phyloP scores from a whole-genome alignment of 2,113 vertebrate species.

The Poeciliopsis turrubarensis region DNA sequence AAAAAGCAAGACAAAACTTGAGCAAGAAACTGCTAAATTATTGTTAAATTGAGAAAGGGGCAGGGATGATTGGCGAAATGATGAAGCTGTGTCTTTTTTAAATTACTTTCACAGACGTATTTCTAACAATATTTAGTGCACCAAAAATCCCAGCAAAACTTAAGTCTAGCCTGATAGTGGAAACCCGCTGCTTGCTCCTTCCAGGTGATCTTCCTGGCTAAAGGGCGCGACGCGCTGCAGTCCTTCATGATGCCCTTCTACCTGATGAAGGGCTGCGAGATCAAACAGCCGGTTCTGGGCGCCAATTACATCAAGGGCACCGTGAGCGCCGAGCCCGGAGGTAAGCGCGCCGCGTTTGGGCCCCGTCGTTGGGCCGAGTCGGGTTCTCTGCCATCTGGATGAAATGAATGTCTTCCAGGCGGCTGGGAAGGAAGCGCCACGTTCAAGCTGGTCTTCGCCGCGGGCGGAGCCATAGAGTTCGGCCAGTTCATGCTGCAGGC shows the following conservation, averaged over 20 bases:
- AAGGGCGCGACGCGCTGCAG: constrained; percentile 89
- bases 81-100: too few relatives aligned
- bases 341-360: constrained; percentile 64
- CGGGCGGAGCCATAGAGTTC: constrained; percentile 96
- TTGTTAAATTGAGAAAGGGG: too few relatives aligned
- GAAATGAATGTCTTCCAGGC: constrained; percentile 72
- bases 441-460: constrained; percentile 88
- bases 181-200: neutral
- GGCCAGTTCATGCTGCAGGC: constrained; percentile 95
- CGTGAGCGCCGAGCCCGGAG: constrained; percentile 89
- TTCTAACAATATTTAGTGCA: too few relatives aligned
- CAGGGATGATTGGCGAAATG: too few relatives aligned
- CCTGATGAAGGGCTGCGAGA: constrained; percentile 93
- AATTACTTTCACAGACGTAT: too few relatives aligned
- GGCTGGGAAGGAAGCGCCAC: constrained; percentile 92
- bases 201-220: constrained; percentile 94
- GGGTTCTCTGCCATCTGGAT: neutral
- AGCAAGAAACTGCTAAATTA: too few relatives aligned
- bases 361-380: neutral
- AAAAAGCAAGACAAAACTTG: too few relatives aligned
- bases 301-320: constrained; percentile 95
- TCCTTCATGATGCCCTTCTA: constrained; percentile 99
- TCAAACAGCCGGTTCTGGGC: constrained; percentile 96
- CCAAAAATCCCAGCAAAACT: too few relatives aligned
- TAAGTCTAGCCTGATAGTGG: neutral